Evolutionary conservation across 2,888 invertebrate species (phyloP), one percentile per base, ranked within the genome.

Genomic region (Hypena proboscidalis): DNA sequence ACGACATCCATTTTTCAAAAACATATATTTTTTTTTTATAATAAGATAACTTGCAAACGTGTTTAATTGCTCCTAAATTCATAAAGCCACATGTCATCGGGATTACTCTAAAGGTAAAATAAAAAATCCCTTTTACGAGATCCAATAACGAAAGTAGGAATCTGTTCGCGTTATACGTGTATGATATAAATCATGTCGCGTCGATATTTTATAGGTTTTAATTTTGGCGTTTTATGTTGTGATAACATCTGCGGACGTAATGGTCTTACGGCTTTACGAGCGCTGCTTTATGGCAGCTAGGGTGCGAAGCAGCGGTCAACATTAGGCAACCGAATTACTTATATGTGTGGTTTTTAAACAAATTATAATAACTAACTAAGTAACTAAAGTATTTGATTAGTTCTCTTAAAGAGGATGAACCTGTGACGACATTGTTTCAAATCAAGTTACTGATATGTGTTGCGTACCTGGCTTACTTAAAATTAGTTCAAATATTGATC

Each of bases 201-300:
- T 72, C 79, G 80, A 83, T 86, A 85, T 83, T 85, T 87, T 86
- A 76, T 76, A 67, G 72, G 79, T 83, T 84, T 85, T 84, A 85
- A 84, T 85, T 85, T 84, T 62, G 85, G 76, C 74, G 67, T 83
- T 87, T 87, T 87, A 87, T 83, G 82, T 81, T 74, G 82, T 80
- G 85, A 86, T 85, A 85, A 85, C 85, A 85, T 85, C 82, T 84
- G 85, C 27, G 74, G 74, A 64, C 66, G 73, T 82, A 79, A 85
- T 80, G 75, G 77, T 66, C 58, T 53, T 51, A 68, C 72, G 37
- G 58, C 61, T 84, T 86, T 85, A 86, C 81, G 81, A 80, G 70
- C 62, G 49, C 57, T 68, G 44, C 53, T 83, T 85, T 83, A 85
- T 77, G 72, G 61, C 37, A 8, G 9, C 14, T 22, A 7, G 15